phyloP scores from a whole-genome alignment of 2,113 vertebrate species.

The Neotragus moschatus region DNA sequence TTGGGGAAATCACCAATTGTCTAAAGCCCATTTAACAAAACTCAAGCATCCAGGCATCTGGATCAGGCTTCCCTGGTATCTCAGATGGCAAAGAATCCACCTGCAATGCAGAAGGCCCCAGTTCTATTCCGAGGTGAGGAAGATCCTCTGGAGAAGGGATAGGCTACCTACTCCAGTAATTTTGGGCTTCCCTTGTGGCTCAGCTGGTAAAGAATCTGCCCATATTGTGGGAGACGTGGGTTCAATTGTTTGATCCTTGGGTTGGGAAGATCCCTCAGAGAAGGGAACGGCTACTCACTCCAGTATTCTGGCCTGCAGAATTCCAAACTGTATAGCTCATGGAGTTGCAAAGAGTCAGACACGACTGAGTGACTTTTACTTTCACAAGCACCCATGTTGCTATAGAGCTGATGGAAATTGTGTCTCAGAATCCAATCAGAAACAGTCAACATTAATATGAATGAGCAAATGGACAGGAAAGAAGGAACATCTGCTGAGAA shows the following conservation, averaged over 20 bases:
- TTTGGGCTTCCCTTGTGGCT: neutral
- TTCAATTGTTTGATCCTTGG: neutral
- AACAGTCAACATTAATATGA: neutral
- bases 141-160: neutral
- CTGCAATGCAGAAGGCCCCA: neutral
- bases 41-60: neutral
- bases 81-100: neutral
- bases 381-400: neutral
- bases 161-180: neutral
- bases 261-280: neutral
- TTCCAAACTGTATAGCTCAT: neutral
- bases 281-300: neutral
- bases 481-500: neutral
- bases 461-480: neutral
- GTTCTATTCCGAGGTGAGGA: no score
- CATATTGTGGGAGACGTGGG: accelerated
- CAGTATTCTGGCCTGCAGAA: neutral
- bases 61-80: neutral
- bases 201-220: neutral
- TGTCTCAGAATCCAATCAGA: neutral
- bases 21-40: neutral
- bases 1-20: neutral
- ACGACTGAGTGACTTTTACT: neutral
- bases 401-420: neutral
- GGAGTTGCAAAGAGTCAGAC: accelerated